Conservation (phyloP, 2,888 invertebrate species). For the Dendrolimus pini region DNA sequence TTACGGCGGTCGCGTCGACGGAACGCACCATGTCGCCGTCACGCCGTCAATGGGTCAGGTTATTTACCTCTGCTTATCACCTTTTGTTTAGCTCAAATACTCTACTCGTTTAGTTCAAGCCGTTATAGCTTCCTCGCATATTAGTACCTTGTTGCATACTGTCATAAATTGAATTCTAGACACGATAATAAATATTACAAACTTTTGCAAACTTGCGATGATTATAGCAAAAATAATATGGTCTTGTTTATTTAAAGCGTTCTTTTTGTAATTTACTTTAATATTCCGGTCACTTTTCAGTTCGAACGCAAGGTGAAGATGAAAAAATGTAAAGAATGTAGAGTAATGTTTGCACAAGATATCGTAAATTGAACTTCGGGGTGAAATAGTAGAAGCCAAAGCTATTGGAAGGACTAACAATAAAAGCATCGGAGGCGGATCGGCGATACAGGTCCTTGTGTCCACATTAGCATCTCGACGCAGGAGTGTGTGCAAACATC, state of each 20-base stretch:
- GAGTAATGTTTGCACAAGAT: conserved; percentile 48
- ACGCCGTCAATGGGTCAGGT: conserved; percentile 70
- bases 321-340: not conserved
- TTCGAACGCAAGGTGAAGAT: conserved; percentile 5
- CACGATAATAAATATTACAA: not conserved
- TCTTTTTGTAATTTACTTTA: not conserved
- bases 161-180: conserved; percentile 1
- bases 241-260: not conserved
- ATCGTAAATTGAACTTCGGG: conserved; percentile 50
- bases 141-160: conserved; percentile 2
- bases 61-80: conserved; percentile 74
- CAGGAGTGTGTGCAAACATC: conserved; percentile 74
- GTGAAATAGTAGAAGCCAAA: conserved; percentile 64
- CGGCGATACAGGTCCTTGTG: conserved; percentile 75
- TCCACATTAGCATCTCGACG: conserved; percentile 75
- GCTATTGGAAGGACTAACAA: conserved; percentile 62
- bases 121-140: conserved; percentile 33
- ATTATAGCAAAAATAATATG: not conserved
- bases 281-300: conserved; percentile 14
- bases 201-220: not conserved
- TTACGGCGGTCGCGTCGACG: conserved; percentile 24
- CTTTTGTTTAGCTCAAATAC: conserved; percentile 73
- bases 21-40: conserved; percentile 35
- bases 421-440: conserved; percentile 67
- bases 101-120: conserved; percentile 43